Evolutionary conservation across 2,113 vertebrate genomes (phyloP), one percentile per base, ranked within the genome.

Genomic region (Coptodon bakossiorum): DNA sequence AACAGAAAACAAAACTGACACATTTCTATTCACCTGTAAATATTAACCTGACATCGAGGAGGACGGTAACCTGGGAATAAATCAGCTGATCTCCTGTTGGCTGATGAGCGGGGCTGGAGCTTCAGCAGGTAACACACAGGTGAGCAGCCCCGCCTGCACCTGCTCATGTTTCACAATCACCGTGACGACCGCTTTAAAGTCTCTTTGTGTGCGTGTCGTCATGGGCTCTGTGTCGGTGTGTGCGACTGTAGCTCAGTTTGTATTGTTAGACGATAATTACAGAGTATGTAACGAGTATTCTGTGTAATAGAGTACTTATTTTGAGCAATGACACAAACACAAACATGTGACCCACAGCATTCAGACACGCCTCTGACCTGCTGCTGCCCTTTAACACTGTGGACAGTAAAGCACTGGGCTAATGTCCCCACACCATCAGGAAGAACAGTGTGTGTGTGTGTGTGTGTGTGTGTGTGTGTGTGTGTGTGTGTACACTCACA

Each of bases 401-500:
- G 57, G 4, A 9, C 27, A 57, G 54, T 3, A 57, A 57, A 57
- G 22, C 22, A 57, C 22, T 56, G 54, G 6, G 7, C 24, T 59
- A 16, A 61, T 27, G 57, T 61, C 27, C 56, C 56, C 56, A 59
- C 56, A 17, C 13, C 27, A 59, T 31, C 56, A 59, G 27, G 27
- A 59, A 59, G 24, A 59, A 59, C 13, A 29, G 29, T 0, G 57
- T 0, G 56, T 1, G 24, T 7, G 54, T 3, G 4, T 1, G 57
- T 1, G 56, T 50, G 48, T 7, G 53, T 4, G n/a, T 10, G 50
- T 5, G 50, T 6, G 19, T 11, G 53, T 1, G 27, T 2, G 12
- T 0, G 14, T 1, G 17, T 0, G 43, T 13, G 12, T 5, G 6
- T 22, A 2, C 1, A 94, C 95, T 97, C 96, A 99, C 98, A 94